phyloP scores from a whole-genome alignment of 2,888 invertebrate genomes.

The Dexiosoma caninum region DNA sequence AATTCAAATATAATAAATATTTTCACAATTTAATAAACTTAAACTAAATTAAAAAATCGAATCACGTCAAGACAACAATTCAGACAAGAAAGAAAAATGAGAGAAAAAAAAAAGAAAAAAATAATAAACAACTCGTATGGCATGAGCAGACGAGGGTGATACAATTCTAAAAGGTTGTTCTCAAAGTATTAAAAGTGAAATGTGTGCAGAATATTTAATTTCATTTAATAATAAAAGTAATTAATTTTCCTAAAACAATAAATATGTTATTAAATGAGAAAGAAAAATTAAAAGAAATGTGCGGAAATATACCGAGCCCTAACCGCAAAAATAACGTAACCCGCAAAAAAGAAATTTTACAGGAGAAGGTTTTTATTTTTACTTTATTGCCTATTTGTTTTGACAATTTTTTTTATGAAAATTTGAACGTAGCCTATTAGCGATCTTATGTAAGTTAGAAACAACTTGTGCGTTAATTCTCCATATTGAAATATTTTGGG shows the following conservation, averaged over 20 bases:
- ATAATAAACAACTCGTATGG: not conserved
- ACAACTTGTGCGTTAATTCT: no score
- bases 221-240: not conserved
- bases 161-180: conserved; percentile 61
- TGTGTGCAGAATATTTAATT: conserved; percentile 53
- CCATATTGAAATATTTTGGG: no score
- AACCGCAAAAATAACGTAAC: no score
- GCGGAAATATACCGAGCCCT: no score
- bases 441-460: no score
- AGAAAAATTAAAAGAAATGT: not conserved
- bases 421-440: no score
- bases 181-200: conserved; percentile 33
- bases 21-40: conserved; percentile 6
- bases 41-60: conserved; percentile 25
- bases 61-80: conserved; percentile 31
- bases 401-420: no score
- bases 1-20: not conserved
- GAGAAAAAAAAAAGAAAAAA: not conserved
- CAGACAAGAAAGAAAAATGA: no score
- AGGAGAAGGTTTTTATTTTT: no score
- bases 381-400: no score
- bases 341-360: no score
- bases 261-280: not conserved
- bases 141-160: conserved; percentile 43
- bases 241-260: not conserved